Evolutionary conservation across 2,797 vertebrate genomes (phyloP).

Genomic region (Dendrocincla fuliginosa): DNA sequence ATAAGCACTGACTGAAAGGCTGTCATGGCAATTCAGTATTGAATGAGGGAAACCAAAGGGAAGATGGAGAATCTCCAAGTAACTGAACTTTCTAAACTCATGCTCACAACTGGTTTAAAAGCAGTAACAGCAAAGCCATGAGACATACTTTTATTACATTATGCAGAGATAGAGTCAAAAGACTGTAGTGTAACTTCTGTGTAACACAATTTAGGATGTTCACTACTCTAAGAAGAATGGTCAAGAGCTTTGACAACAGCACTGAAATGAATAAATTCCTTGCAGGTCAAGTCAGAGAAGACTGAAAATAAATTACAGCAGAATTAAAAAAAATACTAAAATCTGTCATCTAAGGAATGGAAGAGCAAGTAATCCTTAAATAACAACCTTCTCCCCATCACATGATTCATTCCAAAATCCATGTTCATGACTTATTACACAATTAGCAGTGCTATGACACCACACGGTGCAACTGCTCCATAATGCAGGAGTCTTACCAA

Average conservation of each 20-base stretch:
- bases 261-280: neutral
- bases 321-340: neutral
- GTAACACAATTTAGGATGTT: neutral
- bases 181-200: neutral
- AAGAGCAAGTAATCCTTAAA: neutral
- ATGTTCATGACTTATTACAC: neutral
- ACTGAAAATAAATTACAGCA: neutral
- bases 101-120: neutral
- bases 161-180: neutral
- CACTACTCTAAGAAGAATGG: neutral
- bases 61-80: neutral
- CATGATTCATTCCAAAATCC: constrained; percentile 16
- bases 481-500: neutral
- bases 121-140: neutral
- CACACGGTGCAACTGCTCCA: neutral
- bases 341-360: neutral
- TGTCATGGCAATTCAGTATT: neutral
- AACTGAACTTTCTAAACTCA: neutral
- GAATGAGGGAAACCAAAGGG: neutral
- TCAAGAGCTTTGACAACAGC: neutral
- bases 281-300: neutral
- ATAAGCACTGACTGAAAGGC: neutral
- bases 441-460: constrained; percentile 27
- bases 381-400: neutral
- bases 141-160: neutral